Evolutionary conservation across 2,113 vertebrate species (phyloP).

Genomic region (Forbesichthys papilliferus): DNA sequence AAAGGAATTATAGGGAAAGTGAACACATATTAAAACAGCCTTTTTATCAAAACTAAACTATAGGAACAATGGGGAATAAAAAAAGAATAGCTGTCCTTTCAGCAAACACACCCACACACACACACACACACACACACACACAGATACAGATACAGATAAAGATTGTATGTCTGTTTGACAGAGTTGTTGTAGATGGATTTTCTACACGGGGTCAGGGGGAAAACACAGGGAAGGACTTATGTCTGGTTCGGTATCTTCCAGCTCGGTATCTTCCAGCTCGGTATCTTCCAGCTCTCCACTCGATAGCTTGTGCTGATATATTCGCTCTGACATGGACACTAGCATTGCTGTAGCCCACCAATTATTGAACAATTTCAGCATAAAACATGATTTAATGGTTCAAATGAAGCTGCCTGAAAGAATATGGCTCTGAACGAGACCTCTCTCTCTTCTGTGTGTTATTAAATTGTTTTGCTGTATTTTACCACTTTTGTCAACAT

Average conservation of each 20-base stretch:
- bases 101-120: background rate
- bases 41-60: background rate
- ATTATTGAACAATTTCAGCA: slow-evolving; percentile 69
- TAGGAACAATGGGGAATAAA: background rate
- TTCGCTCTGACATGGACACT: slow-evolving; percentile 56
- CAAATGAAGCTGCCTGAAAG: slow-evolving; percentile 65
- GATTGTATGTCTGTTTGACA: slow-evolving; percentile 13
- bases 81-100: background rate
- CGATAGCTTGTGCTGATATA: slow-evolving; percentile 58
- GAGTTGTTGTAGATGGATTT: slow-evolving; percentile 37
- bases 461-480: slow-evolving; percentile 66
- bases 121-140: background rate
- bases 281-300: slow-evolving; percentile 31
- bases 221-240: slow-evolving; percentile 20
- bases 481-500: slow-evolving; percentile 54
- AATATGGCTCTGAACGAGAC: slow-evolving; percentile 54
- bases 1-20: background rate
- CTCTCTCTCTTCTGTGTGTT: slow-evolving; percentile 65
- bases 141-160: background rate
- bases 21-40: background rate
- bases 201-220: slow-evolving; percentile 28
- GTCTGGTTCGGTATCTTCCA: slow-evolving; percentile 6
- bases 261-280: slow-evolving; percentile 22
- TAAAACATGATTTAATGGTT: slow-evolving; percentile 67
- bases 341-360: slow-evolving; percentile 57